Evolutionary conservation across 2,888 invertebrate species (phyloP).

Genomic region (Cepaea hortensis): DNA sequence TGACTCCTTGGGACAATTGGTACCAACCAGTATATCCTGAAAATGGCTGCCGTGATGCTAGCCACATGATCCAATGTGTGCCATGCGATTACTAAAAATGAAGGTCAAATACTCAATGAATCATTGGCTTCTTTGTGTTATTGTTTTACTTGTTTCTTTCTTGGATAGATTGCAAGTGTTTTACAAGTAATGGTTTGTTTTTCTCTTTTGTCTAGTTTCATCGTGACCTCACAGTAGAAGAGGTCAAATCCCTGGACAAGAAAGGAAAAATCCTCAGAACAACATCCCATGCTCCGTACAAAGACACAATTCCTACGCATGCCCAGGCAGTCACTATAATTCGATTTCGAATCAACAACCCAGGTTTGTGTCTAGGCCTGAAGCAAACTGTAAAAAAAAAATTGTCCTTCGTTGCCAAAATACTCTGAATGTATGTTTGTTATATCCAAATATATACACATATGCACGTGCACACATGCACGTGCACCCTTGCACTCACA

Average conservation of each 20-base stretch:
- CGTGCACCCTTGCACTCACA: too few relatives aligned
- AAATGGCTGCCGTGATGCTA: not conserved
- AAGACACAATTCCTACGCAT: constrained; percentile 58
- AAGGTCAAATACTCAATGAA: not conserved
- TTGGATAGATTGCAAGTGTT: not conserved
- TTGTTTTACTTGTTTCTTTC: not conserved
- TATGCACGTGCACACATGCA: too few relatives aligned
- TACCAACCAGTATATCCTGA: too few relatives aligned
- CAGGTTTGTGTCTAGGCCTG: constrained; percentile 53
- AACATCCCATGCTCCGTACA: constrained; percentile 55
- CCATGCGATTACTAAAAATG: too few relatives aligned
- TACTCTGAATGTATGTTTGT: too few relatives aligned
- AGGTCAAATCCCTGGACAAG: constrained; percentile 53
- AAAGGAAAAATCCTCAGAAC: constrained; percentile 55
- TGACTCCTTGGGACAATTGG: too few relatives aligned
- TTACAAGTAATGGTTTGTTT: not conserved
- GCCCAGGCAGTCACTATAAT: constrained; percentile 58
- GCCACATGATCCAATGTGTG: too few relatives aligned
- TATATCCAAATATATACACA: too few relatives aligned
- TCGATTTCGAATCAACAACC: constrained; percentile 61
- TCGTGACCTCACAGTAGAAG: constrained; percentile 33
- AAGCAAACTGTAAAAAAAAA: not conserved
- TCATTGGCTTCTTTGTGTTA: not conserved
- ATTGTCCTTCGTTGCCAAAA: not conserved
- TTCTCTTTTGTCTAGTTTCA: constrained; percentile 44